These are phyloP conservation scores for Gorsachius magnificus DNA, from an alignment of 2,797 vertebrate genomes.

Conservation along the genomic window DNA sequence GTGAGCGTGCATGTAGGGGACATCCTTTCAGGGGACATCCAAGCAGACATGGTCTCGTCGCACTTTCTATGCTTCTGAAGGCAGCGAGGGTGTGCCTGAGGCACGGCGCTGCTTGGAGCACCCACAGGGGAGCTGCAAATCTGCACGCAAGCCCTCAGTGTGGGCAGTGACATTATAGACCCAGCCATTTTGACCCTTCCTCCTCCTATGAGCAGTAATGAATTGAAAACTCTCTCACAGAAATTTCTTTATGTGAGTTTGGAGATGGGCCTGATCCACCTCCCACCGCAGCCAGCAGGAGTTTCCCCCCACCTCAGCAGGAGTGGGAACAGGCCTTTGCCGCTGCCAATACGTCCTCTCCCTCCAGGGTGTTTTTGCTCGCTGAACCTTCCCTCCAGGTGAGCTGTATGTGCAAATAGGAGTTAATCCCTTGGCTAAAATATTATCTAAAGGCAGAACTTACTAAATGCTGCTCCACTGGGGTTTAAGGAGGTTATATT, in stretches of 20 bases:
- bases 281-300: not conserved
- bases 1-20: not conserved
- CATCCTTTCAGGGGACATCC: not conserved
- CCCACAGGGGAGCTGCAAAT: not conserved
- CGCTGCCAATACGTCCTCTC: not conserved
- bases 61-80: not conserved
- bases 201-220: not conserved
- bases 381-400: not conserved
- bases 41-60: not conserved
- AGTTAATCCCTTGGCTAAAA: conserved; percentile 38
- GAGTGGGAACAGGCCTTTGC: not conserved
- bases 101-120: not conserved
- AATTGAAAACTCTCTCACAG: not conserved
- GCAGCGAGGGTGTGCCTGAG: conserved; percentile 7
- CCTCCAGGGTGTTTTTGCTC: not conserved
- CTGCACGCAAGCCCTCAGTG: not conserved
- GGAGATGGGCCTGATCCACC: not conserved
- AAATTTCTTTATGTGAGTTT: not conserved
- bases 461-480: conserved; percentile 38
- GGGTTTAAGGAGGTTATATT: conserved; percentile 35
- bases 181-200: not conserved
- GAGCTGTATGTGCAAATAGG: conserved; percentile 25
- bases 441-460: conserved; percentile 38
- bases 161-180: not conserved
- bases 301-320: not conserved